Evolutionary conservation across 2,797 vertebrate genomes (phyloP).

Genomic region (Anguilla marmorata): DNA sequence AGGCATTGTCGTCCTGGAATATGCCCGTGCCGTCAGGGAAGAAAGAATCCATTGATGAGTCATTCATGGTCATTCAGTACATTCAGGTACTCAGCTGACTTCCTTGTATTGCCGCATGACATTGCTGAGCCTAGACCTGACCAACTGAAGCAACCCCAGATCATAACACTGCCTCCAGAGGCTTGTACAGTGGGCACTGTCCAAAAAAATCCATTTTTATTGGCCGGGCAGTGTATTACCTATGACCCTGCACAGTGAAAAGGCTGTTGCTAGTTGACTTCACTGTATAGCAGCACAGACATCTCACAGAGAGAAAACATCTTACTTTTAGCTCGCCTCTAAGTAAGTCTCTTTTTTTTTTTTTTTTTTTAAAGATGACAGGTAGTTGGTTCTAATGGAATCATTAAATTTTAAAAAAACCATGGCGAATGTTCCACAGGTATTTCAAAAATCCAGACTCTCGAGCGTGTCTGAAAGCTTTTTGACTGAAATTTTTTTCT

Average conservation of each 20-base stretch:
- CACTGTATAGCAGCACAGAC: constrained; percentile 27
- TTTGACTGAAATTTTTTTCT: constrained; percentile 39
- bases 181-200: too few species aligned
- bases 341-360: constrained; percentile 28
- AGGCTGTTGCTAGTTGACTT: background rate
- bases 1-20: too few species aligned
- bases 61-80: too few species aligned
- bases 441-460: constrained; percentile 36
- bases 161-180: too few species aligned
- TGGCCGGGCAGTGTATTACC: background rate
- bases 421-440: constrained; percentile 27
- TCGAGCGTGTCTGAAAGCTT: constrained; percentile 54
- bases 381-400: constrained; percentile 55
- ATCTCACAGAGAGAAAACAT: constrained; percentile 41
- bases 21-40: too few species aligned
- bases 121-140: too few species aligned
- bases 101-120: too few species aligned
- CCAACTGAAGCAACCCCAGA: too few species aligned
- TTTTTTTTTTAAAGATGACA: constrained; percentile 56
- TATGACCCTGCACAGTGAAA: background rate
- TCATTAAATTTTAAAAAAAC: constrained; percentile 60
- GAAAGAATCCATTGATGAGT: too few species aligned
- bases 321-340: background rate
- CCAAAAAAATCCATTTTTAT: too few species aligned
- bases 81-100: too few species aligned